Evolutionary conservation across 2,797 vertebrate species (phyloP), one percentile per base, ranked within the genome.

Genomic region (Pygocentrus nattereri): DNA sequence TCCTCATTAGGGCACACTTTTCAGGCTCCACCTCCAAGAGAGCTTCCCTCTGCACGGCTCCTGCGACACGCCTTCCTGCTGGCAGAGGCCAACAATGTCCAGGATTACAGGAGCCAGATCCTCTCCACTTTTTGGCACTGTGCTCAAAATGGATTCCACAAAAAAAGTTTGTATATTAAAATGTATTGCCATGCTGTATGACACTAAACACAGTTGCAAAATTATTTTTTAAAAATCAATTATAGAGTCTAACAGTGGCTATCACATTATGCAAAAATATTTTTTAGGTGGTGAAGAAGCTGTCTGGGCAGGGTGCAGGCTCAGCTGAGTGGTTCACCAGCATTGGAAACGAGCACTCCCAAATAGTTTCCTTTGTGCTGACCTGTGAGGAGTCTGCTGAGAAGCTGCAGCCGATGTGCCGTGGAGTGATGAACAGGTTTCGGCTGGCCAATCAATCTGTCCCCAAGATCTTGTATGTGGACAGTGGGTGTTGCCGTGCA

Each of bases 121-220:
- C 74, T 82, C 31, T 71, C 76, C 80, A 82, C 84, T 59, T 77
- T n/a, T 82, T 58, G 75, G 75, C 74, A 78, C 69, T 31, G 74
- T 84, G 31, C 27, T 84, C 2, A 81, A 84, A 76, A 80, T 84
- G 82, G 82, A 58, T 19, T 77, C 78, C 59, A 77, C 78, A 25
- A 81, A 81, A 69, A 80, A 78, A 41, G 71, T 77, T n/a, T 5
- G 58, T 59, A 59, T 52, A 70, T 69, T 47, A 25, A 69, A 75
- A 68, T 27, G 23, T 41, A n/a, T 58, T 71, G 23, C 30, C 8
- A 38, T 81, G 11, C 34, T 18, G 23, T 15, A 23, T 30, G 3
- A 44, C 49, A 0, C 4, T 27, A 41, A 31, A 70, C 38, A 76
- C 61, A 13, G 27, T 18, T 19, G 8, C 7, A 18, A 41, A 38